Conservation (phyloP, 2,888 invertebrate genomes). For the Eucriotettix oculatus region DNA sequence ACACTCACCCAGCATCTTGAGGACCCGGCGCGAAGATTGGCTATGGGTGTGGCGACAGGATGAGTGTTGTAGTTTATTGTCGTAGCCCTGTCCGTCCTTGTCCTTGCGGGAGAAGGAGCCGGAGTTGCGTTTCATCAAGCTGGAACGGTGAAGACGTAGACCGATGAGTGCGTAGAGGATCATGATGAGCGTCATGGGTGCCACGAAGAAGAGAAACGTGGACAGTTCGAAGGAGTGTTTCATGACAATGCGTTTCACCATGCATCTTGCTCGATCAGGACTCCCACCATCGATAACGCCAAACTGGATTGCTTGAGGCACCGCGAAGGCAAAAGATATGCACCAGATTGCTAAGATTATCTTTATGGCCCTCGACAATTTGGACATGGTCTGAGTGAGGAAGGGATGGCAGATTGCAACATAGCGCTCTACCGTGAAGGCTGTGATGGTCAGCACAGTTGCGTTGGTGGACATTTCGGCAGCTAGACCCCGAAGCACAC, state of each 20-base stretch:
- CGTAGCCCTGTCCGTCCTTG: neutral
- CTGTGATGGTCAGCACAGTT: slow-evolving; percentile 24
- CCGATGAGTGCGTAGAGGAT: slow-evolving; percentile 37
- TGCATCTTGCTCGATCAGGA: slow-evolving; percentile 23
- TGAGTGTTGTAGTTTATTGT: too few relatives aligned
- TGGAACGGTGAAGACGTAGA: slow-evolving; percentile 31
- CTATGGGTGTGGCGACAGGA: too few relatives aligned
- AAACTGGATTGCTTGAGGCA: slow-evolving; percentile 67
- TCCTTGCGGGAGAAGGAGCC: slow-evolving; percentile 9
- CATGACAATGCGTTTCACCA: slow-evolving; percentile 30
- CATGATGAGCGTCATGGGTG: slow-evolving; percentile 42
- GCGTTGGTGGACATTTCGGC: slow-evolving; percentile 39
- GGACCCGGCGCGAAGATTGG: too few relatives aligned
- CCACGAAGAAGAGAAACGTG: slow-evolving; percentile 41
- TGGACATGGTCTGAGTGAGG: slow-evolving; percentile 66
- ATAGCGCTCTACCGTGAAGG: slow-evolving; percentile 59
- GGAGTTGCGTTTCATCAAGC: slow-evolving; percentile 16
- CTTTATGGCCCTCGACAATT: slow-evolving; percentile 62
- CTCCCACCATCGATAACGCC: slow-evolving; percentile 30
- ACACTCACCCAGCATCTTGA: too few relatives aligned
- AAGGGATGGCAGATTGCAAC: slow-evolving; percentile 50
- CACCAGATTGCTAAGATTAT: slow-evolving; percentile 61
- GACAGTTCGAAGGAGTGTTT: slow-evolving; percentile 38
- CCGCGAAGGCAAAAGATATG: slow-evolving; percentile 51
- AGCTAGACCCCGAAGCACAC: slow-evolving; percentile 53